phyloP scores from a whole-genome alignment of 1,140 invertebrate genomes.

The Neotoxoptera formosana region DNA sequence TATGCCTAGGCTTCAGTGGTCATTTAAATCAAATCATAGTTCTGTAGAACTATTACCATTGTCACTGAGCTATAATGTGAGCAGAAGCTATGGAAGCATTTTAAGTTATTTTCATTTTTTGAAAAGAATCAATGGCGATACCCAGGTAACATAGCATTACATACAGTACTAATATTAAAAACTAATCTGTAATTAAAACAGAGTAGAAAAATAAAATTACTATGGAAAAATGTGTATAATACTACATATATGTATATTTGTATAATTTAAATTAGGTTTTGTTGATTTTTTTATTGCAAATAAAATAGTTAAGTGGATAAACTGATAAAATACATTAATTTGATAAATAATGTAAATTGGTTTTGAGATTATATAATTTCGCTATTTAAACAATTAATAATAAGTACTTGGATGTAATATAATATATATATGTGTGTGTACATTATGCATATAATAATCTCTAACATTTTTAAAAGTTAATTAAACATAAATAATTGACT shows the following conservation, averaged over 20 bases:
- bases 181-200: neutral
- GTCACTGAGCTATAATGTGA: slow-evolving; percentile 49
- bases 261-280: neutral
- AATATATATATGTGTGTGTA: neutral
- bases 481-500: neutral
- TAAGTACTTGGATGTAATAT: neutral
- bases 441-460: neutral
- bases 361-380: slow-evolving; percentile 39
- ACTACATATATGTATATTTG: neutral
- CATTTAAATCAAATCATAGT: slow-evolving; percentile 56
- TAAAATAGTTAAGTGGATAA: slow-evolving; percentile 36
- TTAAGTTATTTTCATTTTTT: slow-evolving; percentile 56
- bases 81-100: slow-evolving; percentile 54
- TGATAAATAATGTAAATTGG: slow-evolving; percentile 38
- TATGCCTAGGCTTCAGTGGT: slow-evolving; percentile 51
- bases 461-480: slow-evolving; percentile 9
- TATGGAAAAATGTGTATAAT: neutral
- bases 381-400: slow-evolving; percentile 41
- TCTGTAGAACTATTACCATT: slow-evolving; percentile 54
- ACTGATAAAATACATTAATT: slow-evolving; percentile 40
- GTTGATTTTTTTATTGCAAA: slow-evolving; percentile 28
- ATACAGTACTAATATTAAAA: slow-evolving; percentile 14
- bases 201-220: neutral
- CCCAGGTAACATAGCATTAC: slow-evolving; percentile 17
- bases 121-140: slow-evolving; percentile 55